Evolutionary conservation across 2,797 vertebrate species (phyloP).

Genomic region (Pangasius djambal): DNA sequence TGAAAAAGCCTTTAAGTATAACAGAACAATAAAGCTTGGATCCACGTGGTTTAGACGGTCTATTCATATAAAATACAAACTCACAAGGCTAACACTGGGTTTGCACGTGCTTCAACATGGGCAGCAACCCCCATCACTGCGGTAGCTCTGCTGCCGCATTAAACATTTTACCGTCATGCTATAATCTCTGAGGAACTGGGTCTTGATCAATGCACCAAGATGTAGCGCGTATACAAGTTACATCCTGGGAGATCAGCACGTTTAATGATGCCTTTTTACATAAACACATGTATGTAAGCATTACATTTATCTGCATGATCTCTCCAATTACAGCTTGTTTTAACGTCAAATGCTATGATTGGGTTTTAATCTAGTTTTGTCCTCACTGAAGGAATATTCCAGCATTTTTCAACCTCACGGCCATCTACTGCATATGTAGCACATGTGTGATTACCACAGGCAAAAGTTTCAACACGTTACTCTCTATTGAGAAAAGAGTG

Average conservation of each 20-base stretch:
- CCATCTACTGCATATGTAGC: background rate
- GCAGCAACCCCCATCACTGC: background rate
- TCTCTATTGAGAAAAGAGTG: background rate
- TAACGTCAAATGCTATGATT: background rate
- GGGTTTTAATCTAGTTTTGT: background rate
- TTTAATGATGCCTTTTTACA: background rate
- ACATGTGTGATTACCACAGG: background rate
- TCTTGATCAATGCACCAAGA: background rate
- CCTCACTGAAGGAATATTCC: background rate
- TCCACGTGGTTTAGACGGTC: background rate
- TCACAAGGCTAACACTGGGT: background rate
- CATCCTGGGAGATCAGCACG: background rate
- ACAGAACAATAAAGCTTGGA: background rate
- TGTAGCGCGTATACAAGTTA: background rate
- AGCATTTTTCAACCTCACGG: background rate
- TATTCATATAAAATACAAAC: too few relatives aligned
- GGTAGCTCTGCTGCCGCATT: background rate
- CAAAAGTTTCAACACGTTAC: background rate
- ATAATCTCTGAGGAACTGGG: background rate
- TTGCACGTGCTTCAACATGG: background rate
- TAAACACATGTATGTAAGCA: background rate
- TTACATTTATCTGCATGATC: background rate
- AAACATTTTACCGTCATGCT: background rate
- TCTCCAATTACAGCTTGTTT: background rate
- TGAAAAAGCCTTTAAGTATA: background rate